Evolutionary conservation across 2,888 invertebrate species (phyloP).

Genomic region (Phoenoteleia sp.): DNA sequence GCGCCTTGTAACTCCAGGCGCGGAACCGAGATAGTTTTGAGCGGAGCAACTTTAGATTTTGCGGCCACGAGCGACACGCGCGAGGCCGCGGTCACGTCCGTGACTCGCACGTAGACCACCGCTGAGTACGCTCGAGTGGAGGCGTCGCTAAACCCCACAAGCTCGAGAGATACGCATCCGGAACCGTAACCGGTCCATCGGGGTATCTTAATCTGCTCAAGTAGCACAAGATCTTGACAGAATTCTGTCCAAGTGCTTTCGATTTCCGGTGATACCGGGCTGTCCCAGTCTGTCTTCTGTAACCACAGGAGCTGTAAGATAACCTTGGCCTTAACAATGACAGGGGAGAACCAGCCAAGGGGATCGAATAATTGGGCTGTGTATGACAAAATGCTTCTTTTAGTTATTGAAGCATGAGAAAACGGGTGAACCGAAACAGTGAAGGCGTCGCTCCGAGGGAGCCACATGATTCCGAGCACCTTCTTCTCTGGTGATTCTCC

Average conservation of each 20-base stretch:
- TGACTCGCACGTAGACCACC: neutral
- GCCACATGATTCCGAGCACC: slow-evolving; percentile 10
- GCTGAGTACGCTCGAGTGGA: neutral
- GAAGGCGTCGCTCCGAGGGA: neutral
- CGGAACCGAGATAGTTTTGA: neutral
- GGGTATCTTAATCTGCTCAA: neutral
- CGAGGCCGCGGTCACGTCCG: no score
- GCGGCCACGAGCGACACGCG: neutral
- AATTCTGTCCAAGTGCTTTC: neutral
- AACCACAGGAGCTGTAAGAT: no score
- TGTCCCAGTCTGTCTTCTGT: no score
- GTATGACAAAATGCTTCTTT: slow-evolving; percentile 44
- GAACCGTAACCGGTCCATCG: neutral
- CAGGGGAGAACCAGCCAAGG: neutral
- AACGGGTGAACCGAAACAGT: neutral
- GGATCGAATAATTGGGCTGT: slow-evolving; percentile 31
- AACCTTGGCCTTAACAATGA: no score
- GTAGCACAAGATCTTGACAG: neutral
- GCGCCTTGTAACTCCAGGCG: slow-evolving; percentile 6
- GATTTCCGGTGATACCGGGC: no score
- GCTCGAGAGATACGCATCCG: neutral
- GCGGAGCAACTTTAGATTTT: neutral
- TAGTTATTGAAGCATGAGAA: neutral
- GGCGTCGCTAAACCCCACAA: neutral
- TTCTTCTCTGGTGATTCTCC: neutral